phyloP scores from a whole-genome alignment of 1,140 invertebrate genomes.

The Teleopsis dalmanni region DNA sequence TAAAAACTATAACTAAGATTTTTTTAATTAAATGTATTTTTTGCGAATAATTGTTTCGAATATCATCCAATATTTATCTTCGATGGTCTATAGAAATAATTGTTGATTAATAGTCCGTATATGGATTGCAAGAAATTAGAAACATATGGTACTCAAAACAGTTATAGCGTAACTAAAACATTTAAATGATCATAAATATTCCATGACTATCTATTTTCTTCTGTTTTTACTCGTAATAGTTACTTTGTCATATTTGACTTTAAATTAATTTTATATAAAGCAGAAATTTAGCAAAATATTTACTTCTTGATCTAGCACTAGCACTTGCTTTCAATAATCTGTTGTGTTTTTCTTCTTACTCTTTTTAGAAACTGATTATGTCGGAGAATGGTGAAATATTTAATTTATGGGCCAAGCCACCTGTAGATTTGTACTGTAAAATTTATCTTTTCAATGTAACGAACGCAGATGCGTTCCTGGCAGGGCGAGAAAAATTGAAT shows the following conservation, averaged over 20 bases:
- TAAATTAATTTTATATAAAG: too few relatives aligned
- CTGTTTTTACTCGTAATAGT: too few relatives aligned
- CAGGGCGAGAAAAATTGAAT: conserved; percentile 60
- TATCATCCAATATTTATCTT: too few relatives aligned
- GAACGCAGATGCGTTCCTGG: conserved; percentile 71
- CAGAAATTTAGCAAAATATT: conserved; percentile 15
- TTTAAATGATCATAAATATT: too few relatives aligned
- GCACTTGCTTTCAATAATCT: conserved; percentile 12
- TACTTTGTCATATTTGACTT: too few relatives aligned
- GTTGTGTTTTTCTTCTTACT: conserved; percentile 14
- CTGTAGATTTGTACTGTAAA: conserved; percentile 73
- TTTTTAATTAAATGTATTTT: not conserved
- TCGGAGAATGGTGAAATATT: conserved; percentile 69
- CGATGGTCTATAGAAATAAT: too few relatives aligned
- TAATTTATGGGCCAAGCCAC: conserved; percentile 75
- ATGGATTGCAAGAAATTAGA: too few relatives aligned
- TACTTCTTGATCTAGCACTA: conserved; percentile 12
- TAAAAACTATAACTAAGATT: conserved; percentile 1
- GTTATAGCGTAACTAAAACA: too few relatives aligned
- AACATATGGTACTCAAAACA: too few relatives aligned
- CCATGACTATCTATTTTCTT: too few relatives aligned
- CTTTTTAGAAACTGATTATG: conserved; percentile 62
- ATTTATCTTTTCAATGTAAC: conserved; percentile 85
- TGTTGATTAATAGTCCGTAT: too few relatives aligned
- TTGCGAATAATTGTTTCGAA: too few relatives aligned